Evolutionary conservation across 2,888 invertebrate species (phyloP), one percentile per base, ranked within the genome.

Genomic region (Carabus problematicus): DNA sequence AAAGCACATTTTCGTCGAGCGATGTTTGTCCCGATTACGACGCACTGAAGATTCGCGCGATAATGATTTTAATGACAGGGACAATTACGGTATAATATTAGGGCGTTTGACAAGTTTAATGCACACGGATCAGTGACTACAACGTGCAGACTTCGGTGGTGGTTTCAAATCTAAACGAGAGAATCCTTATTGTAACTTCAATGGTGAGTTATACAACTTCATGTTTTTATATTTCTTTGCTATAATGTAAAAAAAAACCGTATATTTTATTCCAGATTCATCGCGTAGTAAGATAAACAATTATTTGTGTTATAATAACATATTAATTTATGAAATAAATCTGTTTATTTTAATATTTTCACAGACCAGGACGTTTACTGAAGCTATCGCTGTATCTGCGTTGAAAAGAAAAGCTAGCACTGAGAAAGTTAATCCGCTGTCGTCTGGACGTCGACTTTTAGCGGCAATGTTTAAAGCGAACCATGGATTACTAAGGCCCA

Each of bases 1-100:
- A 1, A 45, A 45, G 14, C 14, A 41, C 54, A 41, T 52, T 29
- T 52, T 41, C 12, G 40, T 56, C 18, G 18, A 40, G 1, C 19
- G 55, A 64, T 64, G 55, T 16, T n/a, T 12, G 43, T 19, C 19
- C 8, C 12, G 64, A 64, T 64, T 64, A 55, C 42, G 16, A 55
- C 40, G 39, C 29, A n/a, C n/a, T n/a, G 42, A 55, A 55, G 64
- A 64, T 64, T 63, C 63, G 12, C 1, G 14, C 12, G 64, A 56
- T 64, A 56, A 64, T 56, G 43, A 55, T 19, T 45, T 52, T 52
- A 45, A 45, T 61, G 39, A 56, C 45, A 55, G 54, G 18, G 6
- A 56, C 42, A 54, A 63, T 63, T 63, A 63, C 40, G n/a, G 40
- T 7, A n/a, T 54, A n/a, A 45, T 12, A 18, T 63, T 63, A 49